These are phyloP conservation scores for Protosalanx chinensis DNA, from an alignment of 2,797 vertebrate genomes.

Conservation along the genomic window DNA sequence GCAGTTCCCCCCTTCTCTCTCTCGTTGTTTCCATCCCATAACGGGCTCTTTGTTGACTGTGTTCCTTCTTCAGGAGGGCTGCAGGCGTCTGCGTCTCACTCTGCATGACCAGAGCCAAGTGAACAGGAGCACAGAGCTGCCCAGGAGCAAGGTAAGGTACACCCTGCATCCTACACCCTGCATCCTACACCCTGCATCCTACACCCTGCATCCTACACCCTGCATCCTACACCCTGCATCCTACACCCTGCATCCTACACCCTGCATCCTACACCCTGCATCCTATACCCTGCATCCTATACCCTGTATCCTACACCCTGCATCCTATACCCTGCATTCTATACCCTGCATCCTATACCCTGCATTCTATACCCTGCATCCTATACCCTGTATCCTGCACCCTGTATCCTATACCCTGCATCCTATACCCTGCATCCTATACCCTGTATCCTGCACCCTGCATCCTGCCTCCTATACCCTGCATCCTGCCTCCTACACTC, in stretches of 20 bases:
- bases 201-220: too few species aligned
- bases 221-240: too few species aligned
- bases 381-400: too few species aligned
- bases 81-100: conserved; percentile 81
- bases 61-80: conserved; percentile 69
- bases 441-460: background rate
- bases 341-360: too few species aligned
- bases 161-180: background rate
- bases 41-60: conserved; percentile 61
- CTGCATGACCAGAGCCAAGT: conserved; percentile 75
- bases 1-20: conserved; percentile 42
- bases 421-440: background rate
- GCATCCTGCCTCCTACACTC: too few species aligned
- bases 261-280: background rate
- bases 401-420: background rate
- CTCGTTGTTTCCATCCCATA: conserved; percentile 58
- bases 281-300: too few species aligned
- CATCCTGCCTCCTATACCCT: background rate
- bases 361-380: too few species aligned
- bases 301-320: background rate
- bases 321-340: background rate
- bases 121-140: conserved; percentile 55
- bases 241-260: background rate
- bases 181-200: background rate
- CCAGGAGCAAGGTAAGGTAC: conserved; percentile 77